Percentiles rank a stretch among this genome's conserved stretches.
phyloP scores from a whole-genome alignment of 2,113 vertebrate genomes.

The Microcebus griseorufus region DNA sequence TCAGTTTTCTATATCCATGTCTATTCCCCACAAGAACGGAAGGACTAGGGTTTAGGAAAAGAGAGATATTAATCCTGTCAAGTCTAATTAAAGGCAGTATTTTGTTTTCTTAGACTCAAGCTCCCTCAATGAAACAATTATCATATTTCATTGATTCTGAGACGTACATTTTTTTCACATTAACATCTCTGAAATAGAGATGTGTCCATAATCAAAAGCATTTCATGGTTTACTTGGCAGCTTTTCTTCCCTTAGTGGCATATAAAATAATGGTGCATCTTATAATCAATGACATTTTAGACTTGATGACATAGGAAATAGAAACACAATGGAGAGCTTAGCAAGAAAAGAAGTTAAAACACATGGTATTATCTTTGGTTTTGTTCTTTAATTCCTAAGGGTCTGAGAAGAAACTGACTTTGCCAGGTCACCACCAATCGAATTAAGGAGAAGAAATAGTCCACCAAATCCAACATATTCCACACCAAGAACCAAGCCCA shows the following conservation, averaged over 20 bases:
- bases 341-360: slow-evolving; percentile 41
- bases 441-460: slow-evolving; percentile 29
- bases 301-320: slow-evolving; percentile 33
- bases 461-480: slow-evolving; percentile 27
- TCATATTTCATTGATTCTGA: slow-evolving; percentile 16
- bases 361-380: neutral
- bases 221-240: neutral
- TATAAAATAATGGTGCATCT: slow-evolving; percentile 1
- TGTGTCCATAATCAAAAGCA: slow-evolving; percentile 22
- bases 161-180: slow-evolving; percentile 29
- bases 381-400: slow-evolving; percentile 30
- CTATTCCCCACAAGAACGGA: neutral
- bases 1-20: neutral
- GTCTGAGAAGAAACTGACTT: slow-evolving; percentile 16
- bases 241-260: neutral
- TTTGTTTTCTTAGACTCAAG: slow-evolving; percentile 35
- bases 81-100: slow-evolving; percentile 24
- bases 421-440: neutral
- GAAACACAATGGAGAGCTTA: neutral
- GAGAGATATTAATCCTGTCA: slow-evolving; percentile 18
- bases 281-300: neutral
- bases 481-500: slow-evolving; percentile 47
- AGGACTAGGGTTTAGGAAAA: neutral
- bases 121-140: neutral
- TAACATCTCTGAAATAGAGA: slow-evolving; percentile 27